Conservation (phyloP, 92 coral and sea anemone species). For the Pocillopora grandis region DNA sequence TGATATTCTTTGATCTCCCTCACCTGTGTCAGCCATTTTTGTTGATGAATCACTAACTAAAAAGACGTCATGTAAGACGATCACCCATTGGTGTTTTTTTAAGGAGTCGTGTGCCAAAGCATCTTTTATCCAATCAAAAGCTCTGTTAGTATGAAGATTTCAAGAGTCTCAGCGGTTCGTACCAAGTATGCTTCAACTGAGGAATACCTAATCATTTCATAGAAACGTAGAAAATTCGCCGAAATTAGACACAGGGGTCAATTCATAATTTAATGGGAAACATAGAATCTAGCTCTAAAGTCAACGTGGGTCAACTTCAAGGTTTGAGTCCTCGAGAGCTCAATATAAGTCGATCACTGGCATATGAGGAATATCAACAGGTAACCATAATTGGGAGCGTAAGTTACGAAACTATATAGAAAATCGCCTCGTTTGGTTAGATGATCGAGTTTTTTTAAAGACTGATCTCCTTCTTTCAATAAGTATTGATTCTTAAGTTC, state of each 20-base stretch:
- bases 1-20: constrained; percentile 19
- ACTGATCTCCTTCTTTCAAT: not conserved
- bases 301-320: constrained; percentile 75
- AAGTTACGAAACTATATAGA: too few species aligned
- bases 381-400: constrained; percentile 32
- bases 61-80: not conserved
- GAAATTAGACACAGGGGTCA: not conserved
- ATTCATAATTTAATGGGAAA: constrained; percentile 72
- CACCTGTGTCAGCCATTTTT: constrained; percentile 74
- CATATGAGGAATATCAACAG: constrained; percentile 79
- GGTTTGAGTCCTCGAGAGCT: constrained; percentile 80
- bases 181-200: not conserved
- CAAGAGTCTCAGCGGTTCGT: constrained; percentile 24
- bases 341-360: constrained; percentile 83
- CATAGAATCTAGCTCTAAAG: constrained; percentile 77
- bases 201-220: too few species aligned
- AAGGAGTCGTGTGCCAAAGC: not conserved
- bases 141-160: constrained; percentile 3
- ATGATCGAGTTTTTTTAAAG: not conserved
- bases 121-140: constrained; percentile 34
- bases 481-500: not conserved
- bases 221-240: too few species aligned
- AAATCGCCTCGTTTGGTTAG: too few species aligned
- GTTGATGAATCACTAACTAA: constrained; percentile 74
- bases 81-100: constrained; percentile 28